Evolutionary conservation across 2,113 vertebrate genomes (phyloP).

Genomic region (Elephas maximus): DNA sequence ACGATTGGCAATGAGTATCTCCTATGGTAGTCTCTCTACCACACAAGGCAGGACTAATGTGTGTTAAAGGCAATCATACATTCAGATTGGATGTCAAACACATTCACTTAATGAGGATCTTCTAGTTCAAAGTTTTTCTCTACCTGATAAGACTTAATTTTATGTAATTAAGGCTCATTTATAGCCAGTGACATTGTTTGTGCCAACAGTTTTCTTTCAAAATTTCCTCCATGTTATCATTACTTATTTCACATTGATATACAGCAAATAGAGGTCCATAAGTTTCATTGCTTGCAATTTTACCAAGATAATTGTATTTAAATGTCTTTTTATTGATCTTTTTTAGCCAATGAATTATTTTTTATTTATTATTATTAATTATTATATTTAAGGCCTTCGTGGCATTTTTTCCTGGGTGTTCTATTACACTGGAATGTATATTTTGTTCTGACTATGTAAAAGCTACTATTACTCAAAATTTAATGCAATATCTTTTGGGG

Average conservation of each 20-base stretch:
- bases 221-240: background rate
- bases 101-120: background rate
- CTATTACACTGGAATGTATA: background rate
- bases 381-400: background rate
- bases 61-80: background rate
- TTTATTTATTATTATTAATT: too few species aligned
- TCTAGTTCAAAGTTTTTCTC: background rate
- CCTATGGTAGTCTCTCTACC: background rate
- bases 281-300: background rate
- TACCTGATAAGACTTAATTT: background rate
- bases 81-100: background rate
- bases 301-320: slow-evolving; percentile 4
- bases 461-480: background rate
- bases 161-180: background rate
- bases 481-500: background rate
- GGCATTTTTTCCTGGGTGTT: background rate
- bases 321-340: background rate
- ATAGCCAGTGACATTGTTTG: background rate
- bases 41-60: background rate
- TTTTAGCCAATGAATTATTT: too few species aligned
- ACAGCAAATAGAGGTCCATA: background rate
- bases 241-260: background rate
- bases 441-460: background rate
- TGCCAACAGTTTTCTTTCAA: background rate
- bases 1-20: background rate